Evolutionary conservation across 1,140 invertebrate genomes (phyloP).

Genomic region (Amphibalanus amphitrite): DNA sequence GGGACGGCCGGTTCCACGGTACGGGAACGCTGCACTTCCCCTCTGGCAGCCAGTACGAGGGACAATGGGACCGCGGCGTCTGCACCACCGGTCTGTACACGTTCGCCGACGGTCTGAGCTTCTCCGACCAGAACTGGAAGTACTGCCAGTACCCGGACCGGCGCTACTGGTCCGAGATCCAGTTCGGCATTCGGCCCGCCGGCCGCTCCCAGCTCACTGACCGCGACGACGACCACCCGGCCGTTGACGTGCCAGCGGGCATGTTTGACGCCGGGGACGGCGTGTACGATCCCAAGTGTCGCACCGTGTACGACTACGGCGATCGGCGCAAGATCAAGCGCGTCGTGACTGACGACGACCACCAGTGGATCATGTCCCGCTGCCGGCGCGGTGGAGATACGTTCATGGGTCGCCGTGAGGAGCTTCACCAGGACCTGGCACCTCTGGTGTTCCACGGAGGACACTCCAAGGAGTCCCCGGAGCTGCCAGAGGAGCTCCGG

Average conservation of each 20-base stretch:
- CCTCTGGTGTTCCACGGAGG: neutral
- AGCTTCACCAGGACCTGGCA: neutral
- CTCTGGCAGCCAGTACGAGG: neutral
- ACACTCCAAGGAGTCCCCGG: neutral
- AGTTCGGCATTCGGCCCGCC: neutral
- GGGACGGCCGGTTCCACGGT: slow-evolving; percentile 1
- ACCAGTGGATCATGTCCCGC: neutral
- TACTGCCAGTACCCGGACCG: neutral
- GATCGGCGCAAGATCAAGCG: neutral
- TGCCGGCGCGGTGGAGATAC: neutral
- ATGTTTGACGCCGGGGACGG: neutral
- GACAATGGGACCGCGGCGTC: neutral
- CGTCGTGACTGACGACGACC: neutral
- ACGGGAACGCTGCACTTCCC: neutral
- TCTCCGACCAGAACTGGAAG: neutral
- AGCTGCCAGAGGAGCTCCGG: neutral
- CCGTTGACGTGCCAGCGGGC: neutral
- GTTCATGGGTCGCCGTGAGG: neutral
- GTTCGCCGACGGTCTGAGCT: neutral
- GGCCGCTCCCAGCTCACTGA: neutral
- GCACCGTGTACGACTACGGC: neutral
- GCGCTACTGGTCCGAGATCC: neutral
- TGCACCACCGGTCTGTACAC: neutral
- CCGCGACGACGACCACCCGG: neutral
- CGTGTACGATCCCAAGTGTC: neutral